Conservation (phyloP, 2,797 vertebrate species). For the Otolemur crassicaudatus region DNA sequence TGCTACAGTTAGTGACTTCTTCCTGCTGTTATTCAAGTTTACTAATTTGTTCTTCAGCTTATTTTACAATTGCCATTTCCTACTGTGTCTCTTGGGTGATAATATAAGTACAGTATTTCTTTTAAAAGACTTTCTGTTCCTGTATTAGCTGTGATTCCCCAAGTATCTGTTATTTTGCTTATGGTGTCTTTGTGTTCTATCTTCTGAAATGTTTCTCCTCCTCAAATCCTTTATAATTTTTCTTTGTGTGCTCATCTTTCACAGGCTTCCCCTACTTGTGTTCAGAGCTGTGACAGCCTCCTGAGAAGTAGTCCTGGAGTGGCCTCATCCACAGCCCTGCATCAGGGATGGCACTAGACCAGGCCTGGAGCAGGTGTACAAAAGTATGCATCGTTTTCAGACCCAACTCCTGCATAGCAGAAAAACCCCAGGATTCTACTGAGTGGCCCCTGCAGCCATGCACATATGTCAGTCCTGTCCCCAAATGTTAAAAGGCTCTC, state of each 20-base stretch:
- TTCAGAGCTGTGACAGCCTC: neutral
- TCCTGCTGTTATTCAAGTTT: neutral
- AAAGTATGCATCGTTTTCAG: neutral
- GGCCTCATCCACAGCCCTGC: neutral
- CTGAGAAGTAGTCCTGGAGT: neutral
- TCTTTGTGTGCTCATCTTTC: neutral
- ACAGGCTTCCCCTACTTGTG: neutral
- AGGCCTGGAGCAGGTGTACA: neutral
- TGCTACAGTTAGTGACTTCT: neutral
- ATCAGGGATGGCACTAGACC: neutral
- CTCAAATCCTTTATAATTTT: neutral
- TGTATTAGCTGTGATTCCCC: neutral
- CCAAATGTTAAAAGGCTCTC: neutral
- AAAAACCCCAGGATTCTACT: neutral
- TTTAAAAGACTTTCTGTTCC: neutral
- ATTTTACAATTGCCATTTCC: neutral
- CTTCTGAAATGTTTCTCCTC: neutral
- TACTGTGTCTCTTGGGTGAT: neutral
- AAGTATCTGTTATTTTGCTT: neutral
- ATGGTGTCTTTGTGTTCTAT: neutral
- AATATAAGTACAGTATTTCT: neutral
- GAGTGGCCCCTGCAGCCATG: neutral
- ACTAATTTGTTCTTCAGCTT: neutral
- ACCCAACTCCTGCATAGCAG: neutral
- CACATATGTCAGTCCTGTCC: neutral